Evolutionary conservation across 2,113 vertebrate genomes (phyloP).

Genomic region (Ardeotis arabs): DNA sequence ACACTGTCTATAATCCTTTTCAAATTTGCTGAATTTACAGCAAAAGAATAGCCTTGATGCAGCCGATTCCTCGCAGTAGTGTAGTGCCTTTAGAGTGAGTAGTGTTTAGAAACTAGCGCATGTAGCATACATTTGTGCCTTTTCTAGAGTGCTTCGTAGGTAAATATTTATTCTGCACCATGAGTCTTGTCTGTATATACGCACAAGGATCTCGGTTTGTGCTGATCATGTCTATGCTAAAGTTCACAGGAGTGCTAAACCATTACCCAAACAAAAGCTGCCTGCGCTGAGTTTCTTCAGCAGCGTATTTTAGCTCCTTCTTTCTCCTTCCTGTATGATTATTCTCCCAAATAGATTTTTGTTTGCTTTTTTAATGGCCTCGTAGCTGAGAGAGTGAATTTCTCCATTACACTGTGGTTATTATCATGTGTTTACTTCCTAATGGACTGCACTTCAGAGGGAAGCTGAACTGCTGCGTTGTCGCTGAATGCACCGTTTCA

Average conservation of each 20-base stretch:
- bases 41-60: conserved; percentile 17
- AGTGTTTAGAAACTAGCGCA: conserved; percentile 16
- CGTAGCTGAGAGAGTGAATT: background rate
- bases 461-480: background rate
- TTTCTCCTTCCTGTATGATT: background rate
- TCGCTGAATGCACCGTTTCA: background rate
- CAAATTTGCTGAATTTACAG: conserved; percentile 47
- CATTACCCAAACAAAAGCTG: background rate
- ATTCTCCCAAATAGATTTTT: background rate
- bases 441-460: background rate
- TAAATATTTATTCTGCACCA: conserved; percentile 42
- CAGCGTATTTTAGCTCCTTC: background rate
- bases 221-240: conserved; percentile 71
- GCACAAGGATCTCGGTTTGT: conserved; percentile 28
- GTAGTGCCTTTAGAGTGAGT: conserved; percentile 40
- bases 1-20: conserved; percentile 3
- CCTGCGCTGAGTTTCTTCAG: background rate
- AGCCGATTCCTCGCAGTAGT: background rate
- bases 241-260: conserved; percentile 70
- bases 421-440: background rate
- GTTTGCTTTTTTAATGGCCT: background rate
- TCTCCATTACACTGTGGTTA: background rate
- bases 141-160: conserved; percentile 48
- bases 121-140: conserved; percentile 58
- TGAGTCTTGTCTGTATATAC: conserved; percentile 61